Conservation (phyloP, 2,113 vertebrate genomes). For the Danio rerio region DNA sequence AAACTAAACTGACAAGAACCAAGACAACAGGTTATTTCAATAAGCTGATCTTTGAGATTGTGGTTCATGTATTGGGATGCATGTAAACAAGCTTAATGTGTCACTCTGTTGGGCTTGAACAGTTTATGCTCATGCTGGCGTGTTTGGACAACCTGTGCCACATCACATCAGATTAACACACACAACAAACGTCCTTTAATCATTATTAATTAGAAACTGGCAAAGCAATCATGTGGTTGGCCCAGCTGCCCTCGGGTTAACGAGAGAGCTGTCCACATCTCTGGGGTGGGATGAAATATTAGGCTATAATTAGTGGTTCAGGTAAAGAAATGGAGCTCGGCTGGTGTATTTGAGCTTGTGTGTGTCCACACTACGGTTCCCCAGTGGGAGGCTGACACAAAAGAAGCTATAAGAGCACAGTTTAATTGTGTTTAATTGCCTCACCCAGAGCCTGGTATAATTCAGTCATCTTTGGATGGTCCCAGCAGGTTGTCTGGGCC, state of each 20-base stretch:
- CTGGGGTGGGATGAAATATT: slow-evolving; percentile 60
- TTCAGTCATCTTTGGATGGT: slow-evolving; percentile 99
- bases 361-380: slow-evolving; percentile 10
- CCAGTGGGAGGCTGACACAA: background rate
- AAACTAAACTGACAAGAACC: too few species aligned
- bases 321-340: slow-evolving; percentile 21
- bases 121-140: slow-evolving; percentile 12
- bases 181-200: slow-evolving; percentile 65
- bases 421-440: slow-evolving; percentile 61
- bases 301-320: slow-evolving; percentile 64
- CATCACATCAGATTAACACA: slow-evolving; percentile 67
- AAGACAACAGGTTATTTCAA: too few species aligned
- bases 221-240: slow-evolving; percentile 63
- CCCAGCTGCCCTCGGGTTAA: slow-evolving; percentile 67
- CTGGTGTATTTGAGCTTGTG: background rate
- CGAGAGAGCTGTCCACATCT: slow-evolving; percentile 58
- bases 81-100: slow-evolving; percentile 24
- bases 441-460: slow-evolving; percentile 94
- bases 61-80: too few species aligned
- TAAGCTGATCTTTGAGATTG: too few species aligned
- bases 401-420: slow-evolving; percentile 29
- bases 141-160: slow-evolving; percentile 51
- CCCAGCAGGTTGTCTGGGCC: slow-evolving; percentile 98
- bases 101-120: slow-evolving; percentile 45
- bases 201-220: slow-evolving; percentile 71